A percentile compares a stretch with the other conserved stretches of the same genome.
Conservation (phyloP, 1,140 invertebrate genomes). For the Akabosia matsudoensis region DNA sequence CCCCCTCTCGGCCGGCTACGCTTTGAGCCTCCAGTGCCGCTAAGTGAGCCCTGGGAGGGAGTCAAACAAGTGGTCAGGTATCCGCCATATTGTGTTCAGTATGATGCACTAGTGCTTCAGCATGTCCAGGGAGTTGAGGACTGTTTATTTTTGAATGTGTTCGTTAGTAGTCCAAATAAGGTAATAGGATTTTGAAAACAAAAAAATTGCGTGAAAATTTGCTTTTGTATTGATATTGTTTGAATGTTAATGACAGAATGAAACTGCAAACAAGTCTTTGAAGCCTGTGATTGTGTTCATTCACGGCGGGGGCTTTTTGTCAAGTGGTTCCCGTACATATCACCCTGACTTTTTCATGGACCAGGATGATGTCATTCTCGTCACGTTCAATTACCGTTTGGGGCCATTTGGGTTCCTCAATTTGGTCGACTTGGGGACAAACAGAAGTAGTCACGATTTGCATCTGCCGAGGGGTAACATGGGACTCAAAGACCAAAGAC, state of each 20-base stretch:
- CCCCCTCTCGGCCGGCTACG: not conserved
- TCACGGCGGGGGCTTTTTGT: not conserved
- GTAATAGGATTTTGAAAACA: not conserved
- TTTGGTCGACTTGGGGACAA: not conserved
- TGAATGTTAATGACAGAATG: too few relatives aligned
- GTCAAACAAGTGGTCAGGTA: not conserved
- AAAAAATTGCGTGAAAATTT: not conserved
- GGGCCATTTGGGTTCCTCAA: not conserved
- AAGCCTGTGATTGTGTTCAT: not conserved
- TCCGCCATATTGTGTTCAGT: not conserved
- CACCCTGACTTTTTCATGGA: not conserved
- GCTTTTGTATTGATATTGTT: too few relatives aligned
- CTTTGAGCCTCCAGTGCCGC: not conserved
- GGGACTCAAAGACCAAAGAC: not conserved
- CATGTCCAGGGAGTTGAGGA: not conserved
- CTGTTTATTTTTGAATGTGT: not conserved
- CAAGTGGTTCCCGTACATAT: not conserved
- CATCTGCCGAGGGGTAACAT: not conserved
- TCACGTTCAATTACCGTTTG: not conserved
- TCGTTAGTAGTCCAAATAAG: not conserved
- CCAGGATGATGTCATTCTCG: not conserved
- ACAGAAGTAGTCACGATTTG: not conserved
- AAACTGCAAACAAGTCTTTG: not conserved
- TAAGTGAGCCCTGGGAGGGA: not conserved
- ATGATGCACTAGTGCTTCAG: not conserved